A percentile compares a stretch with the other conserved stretches of the same genome.
phyloP scores from a whole-genome alignment of 1,140 invertebrate genomes.

The Thaumetopoea pityocampa region DNA sequence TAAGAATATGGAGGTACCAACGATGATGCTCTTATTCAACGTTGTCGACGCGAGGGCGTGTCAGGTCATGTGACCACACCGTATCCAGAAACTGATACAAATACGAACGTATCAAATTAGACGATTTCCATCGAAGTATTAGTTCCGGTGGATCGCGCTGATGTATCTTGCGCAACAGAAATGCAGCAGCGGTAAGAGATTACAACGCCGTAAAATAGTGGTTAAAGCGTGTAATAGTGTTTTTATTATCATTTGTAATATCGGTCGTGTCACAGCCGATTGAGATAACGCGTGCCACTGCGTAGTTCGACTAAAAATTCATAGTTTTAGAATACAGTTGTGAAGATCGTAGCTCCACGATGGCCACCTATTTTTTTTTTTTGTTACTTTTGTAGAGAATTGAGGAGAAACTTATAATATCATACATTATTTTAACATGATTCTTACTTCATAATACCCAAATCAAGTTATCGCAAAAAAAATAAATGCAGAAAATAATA shows the following conservation, averaged over 20 bases:
- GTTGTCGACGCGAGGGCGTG: constrained; percentile 19
- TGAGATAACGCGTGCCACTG: constrained; percentile 55
- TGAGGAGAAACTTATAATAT: no score
- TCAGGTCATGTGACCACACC: constrained; percentile 27
- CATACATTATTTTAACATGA: no score
- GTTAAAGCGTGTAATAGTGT: constrained; percentile 40
- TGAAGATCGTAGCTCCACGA: constrained; percentile 1
- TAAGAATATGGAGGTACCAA: no score
- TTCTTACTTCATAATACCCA: no score
- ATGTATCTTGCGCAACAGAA: constrained; percentile 21
- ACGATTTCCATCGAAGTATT: constrained; percentile 14
- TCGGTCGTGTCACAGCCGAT: constrained; percentile 47
- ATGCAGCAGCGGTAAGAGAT: constrained; percentile 24
- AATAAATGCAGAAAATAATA: no score
- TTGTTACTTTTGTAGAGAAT: no score
- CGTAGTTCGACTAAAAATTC: constrained; percentile 52
- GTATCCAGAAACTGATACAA: constrained; percentile 10
- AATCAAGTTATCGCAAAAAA: no score
- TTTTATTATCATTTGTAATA: constrained; percentile 63
- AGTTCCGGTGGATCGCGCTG: background rate
- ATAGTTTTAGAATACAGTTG: constrained; percentile 28
- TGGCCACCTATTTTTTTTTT: no score
- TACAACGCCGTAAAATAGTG: constrained; percentile 22
- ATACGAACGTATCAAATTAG: constrained; percentile 8
- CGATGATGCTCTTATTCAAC: constrained; percentile 17